These are phyloP conservation scores for Lepus timidus DNA, from an alignment of 2,113 vertebrate species.

Conservation along the genomic window DNA sequence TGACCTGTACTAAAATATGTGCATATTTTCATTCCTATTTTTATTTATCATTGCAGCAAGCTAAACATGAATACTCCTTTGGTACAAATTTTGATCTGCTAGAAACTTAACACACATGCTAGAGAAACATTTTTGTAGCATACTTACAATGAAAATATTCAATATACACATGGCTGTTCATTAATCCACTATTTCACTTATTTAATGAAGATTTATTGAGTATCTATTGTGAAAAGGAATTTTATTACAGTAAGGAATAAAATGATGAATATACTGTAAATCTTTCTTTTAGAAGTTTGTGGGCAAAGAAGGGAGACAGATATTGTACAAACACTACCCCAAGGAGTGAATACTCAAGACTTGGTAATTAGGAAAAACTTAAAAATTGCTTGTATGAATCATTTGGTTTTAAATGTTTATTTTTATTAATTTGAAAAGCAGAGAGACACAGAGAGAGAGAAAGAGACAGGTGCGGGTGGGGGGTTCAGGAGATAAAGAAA, in stretches of 20 bases:
- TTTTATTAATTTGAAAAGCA: no score
- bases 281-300: conserved; percentile 28
- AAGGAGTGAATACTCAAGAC: background rate
- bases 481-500: no score
- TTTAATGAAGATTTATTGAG: conserved; percentile 25
- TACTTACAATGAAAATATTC: background rate
- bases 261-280: background rate
- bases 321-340: background rate
- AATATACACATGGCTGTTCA: background rate
- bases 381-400: background rate
- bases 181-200: background rate
- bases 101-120: background rate
- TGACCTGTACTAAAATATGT: conserved; percentile 29
- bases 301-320: background rate
- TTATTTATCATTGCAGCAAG: conserved; percentile 21
- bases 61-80: background rate
- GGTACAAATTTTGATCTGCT: conserved; percentile 18
- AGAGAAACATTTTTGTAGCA: background rate
- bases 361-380: background rate
- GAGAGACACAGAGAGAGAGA: no score
- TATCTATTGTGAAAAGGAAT: background rate
- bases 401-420: no score
- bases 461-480: no score
- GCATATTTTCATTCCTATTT: background rate
- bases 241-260: background rate